phyloP scores from a whole-genome alignment of 1,140 invertebrate genomes.

The Drosophila repleta region DNA sequence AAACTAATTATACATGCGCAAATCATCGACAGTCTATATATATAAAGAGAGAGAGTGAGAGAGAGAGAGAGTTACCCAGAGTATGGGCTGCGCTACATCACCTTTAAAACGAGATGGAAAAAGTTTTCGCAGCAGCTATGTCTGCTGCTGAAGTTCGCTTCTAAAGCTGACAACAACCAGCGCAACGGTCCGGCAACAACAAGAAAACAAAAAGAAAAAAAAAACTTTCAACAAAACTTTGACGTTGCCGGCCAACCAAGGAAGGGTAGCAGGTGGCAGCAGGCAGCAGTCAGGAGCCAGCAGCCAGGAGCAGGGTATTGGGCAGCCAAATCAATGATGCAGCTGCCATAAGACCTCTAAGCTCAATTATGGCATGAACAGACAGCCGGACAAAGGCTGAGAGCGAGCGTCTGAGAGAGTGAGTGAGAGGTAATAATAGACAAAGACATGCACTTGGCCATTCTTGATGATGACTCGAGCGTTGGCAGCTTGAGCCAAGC shows the following conservation, averaged over 20 bases:
- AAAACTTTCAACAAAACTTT: constrained; percentile 67
- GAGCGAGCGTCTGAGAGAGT: not conserved
- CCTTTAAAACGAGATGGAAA: constrained; percentile 70
- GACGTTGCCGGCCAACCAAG: constrained; percentile 18
- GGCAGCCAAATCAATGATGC: constrained; percentile 72
- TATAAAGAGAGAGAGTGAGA: not conserved
- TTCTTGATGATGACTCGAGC: constrained; percentile 58
- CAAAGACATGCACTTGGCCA: constrained; percentile 34
- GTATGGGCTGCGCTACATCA: not conserved
- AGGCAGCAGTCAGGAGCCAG: too few species aligned
- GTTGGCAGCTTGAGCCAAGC: constrained; percentile 45
- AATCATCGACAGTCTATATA: constrained; percentile 15
- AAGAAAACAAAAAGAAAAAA: constrained; percentile 44
- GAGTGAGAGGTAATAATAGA: constrained; percentile 15
- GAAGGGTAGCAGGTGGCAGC: not conserved
- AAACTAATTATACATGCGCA: constrained; percentile 75
- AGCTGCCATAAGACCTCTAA: constrained; percentile 75
- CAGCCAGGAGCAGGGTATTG: not conserved
- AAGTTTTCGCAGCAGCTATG: constrained; percentile 66
- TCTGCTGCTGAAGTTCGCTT: constrained; percentile 66
- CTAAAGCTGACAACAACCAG: constrained; percentile 42
- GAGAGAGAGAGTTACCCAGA: too few species aligned
- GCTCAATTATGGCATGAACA: constrained; percentile 67
- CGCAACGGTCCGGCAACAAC: constrained; percentile 27
- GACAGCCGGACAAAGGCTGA: constrained; percentile 28